Base-by-base conservation (phyloP, 2,888 invertebrate species). In the Harmothoe impar region DNA sequence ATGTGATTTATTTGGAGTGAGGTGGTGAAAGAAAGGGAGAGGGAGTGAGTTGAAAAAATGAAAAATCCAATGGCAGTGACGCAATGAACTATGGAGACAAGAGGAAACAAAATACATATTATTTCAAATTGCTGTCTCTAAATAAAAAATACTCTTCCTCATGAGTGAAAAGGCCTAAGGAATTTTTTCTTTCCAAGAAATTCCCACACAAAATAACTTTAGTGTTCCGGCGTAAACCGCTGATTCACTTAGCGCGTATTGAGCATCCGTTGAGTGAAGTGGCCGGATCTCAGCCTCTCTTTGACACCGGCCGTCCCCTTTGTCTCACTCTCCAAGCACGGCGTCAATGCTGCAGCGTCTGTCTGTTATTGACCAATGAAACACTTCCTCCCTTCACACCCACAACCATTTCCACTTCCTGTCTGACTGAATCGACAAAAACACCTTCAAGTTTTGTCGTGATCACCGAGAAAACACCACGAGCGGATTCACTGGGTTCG, bases 311-410 rank as follows among this genome's bases (percentile, higher is more conserved):
- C 5, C 68, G 68, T 17, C n/a, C 68, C n/a, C n/a, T 68, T 68
- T 68, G 68, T 68, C 68, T 12, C 68, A 68, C 68, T 68, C 68
- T 68, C 68, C 68, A n/a, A 68, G 17, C 68, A n/a, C 17, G n/a
- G 12, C 68, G n/a, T 68, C 68, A n/a, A 68, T 68, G 12, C 68
- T 17, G 17, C 17, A 68, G 68, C n/a, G 68, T 12, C 68, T 68
- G 68, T 68, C 68, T 68, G 17, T 68, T 68, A 68, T 68, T 68
- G 68, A 68, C 68, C 68, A 68, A 68, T 17, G 68, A 68, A 68
- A 68, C 68, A 68, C 68, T 68, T 68, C n/a, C n/a, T 68, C 68
- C n/a, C 68, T n/a, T n/a, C 68, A 5, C 68, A n/a, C n/a, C 12
- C 68, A n/a, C 68, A 12, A 12, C 68, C 5, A 17, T 68, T 52